These are phyloP conservation scores for Dynastes tityus DNA, from an alignment of 2,888 invertebrate genomes.

Conservation along the genomic window DNA sequence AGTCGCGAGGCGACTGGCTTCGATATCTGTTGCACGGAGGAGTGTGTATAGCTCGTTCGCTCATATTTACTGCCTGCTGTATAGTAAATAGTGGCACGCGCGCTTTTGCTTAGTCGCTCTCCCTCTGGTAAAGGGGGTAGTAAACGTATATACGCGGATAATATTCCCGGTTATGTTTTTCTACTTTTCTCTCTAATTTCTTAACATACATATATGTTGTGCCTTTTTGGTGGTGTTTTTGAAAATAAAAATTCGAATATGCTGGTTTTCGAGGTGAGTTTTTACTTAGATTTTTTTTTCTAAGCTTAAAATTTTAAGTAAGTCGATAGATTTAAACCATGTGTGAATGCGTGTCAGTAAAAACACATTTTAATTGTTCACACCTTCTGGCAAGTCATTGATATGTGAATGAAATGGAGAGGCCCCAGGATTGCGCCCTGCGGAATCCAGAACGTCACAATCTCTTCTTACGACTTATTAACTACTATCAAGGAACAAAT, in stretches of 20 bases:
- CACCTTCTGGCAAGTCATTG: too few species aligned
- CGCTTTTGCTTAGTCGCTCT: slow-evolving; percentile 20
- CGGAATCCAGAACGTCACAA: too few species aligned
- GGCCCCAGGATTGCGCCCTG: too few species aligned
- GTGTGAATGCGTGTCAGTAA: too few species aligned
- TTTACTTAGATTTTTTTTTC: slow-evolving; percentile 5
- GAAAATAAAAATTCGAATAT: slow-evolving; percentile 49
- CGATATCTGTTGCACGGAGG: slow-evolving; percentile 37
- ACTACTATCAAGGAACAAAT: too few species aligned
- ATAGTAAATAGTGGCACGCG: slow-evolving; percentile 46
- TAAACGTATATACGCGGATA: slow-evolving; percentile 4
- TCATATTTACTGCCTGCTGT: slow-evolving; percentile 29
- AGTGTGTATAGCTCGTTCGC: slow-evolving; percentile 10
- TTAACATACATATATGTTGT: slow-evolving; percentile 35
- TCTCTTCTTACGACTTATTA: too few species aligned
- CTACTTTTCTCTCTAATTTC: slow-evolving; percentile 11
- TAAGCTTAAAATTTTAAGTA: not conserved
- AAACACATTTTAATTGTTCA: too few species aligned
- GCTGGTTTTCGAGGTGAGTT: slow-evolving; percentile 58
- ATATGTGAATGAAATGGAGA: too few species aligned
- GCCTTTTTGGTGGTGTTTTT: slow-evolving; percentile 47
- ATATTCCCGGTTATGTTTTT: slow-evolving; percentile 32
- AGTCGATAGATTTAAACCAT: not conserved
- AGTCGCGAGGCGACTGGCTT: slow-evolving; percentile 41
- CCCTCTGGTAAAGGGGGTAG: slow-evolving; percentile 20